Base-by-base conservation (phyloP, 2,113 vertebrate species). In the Machaerirhynchus nigripectus region DNA sequence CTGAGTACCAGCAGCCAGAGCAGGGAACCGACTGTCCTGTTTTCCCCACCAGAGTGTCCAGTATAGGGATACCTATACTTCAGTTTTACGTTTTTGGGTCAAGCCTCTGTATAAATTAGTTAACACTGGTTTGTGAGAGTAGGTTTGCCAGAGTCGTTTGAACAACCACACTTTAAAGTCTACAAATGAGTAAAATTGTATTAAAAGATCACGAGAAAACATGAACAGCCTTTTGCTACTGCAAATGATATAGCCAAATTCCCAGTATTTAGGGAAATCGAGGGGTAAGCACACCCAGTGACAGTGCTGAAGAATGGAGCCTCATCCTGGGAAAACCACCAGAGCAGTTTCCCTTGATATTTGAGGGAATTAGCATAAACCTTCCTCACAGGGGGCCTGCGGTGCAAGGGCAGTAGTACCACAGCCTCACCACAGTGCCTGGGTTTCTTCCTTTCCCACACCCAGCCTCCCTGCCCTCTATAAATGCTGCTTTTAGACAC, bases 371-470 rank as follows among this genome's bases (percentile, higher is more conserved):
- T 56, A 69, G 18, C 68, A 55, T 77, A 87, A 60, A 53, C 23
- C 14, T 40, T 64, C 37, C 40, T 33, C 0, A 0, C 11, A 60
- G 71, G 35, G 37, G 30, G 22, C 11, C 27, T 37, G 10, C 0
- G 0, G 27, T 23, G 26, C 5, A 3, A 39, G 21, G 12, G 40
- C 53, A 47, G 33, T 1, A 6, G 18, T 37, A 8, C 0, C 1
- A 40, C 76, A 16, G 17, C 74, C 42, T 57, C 50, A 11, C 47
- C 22, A 0, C 5, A 7, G 12, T 2, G 11, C 19, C 8, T n/a
- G 49, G 0, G 22, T 56, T 60, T 35, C 68, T 33, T 30, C 11
- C 44, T 68, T 73, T 61, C 44, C 31, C 52, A 14, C 6, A 15
- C 2, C 6, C 5, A 7, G 26, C 68, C 37, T 60, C 35, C 39